A percentile compares a stretch with the other conserved stretches of the same genome.
These are phyloP conservation scores for Peucedramus taeniatus DNA, from an alignment of 2,113 vertebrate genomes.

Conservation along the genomic window DNA sequence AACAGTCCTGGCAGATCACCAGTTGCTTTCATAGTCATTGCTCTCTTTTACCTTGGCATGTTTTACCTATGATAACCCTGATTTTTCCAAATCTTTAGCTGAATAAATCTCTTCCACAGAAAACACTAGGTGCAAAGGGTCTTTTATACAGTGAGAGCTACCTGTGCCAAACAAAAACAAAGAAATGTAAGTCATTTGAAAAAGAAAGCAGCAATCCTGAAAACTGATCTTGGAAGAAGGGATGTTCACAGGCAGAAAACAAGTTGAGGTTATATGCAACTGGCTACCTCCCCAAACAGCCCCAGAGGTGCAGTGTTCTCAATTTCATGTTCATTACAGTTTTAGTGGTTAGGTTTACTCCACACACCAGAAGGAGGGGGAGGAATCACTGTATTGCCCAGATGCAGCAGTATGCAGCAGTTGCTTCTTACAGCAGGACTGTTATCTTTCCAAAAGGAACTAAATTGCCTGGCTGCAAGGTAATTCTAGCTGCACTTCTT, in stretches of 20 bases:
- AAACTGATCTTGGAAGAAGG: neutral
- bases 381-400: neutral
- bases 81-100: neutral
- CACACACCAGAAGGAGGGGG: fast-evolving
- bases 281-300: neutral
- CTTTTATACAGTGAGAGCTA: neutral
- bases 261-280: neutral
- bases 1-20: neutral
- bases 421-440: neutral
- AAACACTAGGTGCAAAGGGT: neutral
- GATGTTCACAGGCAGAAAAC: neutral
- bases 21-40: neutral
- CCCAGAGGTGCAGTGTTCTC: neutral
- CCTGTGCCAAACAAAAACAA: neutral
- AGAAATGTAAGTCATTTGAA: neutral
- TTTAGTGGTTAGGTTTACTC: neutral
- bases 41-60: neutral
- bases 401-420: neutral
- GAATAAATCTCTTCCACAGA: neutral
- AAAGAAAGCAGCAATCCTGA: neutral
- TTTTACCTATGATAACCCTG: neutral
- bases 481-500: neutral
- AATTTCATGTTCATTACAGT: neutral
- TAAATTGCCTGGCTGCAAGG: neutral
- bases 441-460: neutral